Base-by-base conservation (phyloP, 2,888 invertebrate genomes). In the Trimorus sp. region DNA sequence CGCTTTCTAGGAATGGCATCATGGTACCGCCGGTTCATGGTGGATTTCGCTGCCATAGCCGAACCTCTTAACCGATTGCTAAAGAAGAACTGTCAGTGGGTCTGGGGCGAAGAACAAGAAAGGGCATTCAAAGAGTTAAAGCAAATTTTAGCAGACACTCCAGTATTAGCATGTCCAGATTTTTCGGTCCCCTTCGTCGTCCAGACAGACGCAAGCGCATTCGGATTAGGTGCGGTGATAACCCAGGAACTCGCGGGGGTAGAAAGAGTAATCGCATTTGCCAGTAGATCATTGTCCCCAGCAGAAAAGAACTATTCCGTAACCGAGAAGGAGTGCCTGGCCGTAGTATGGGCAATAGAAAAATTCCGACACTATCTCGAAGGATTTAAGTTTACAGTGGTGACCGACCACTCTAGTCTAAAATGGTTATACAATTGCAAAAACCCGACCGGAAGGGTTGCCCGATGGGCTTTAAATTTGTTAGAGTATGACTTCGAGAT, bases 1-100 rank as follows among this genome's bases (percentile, higher is more conserved):
- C 40, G 84, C 7, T 89, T 89, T 51, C 38, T 89, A 0, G 88
- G 89, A 7, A 65, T 65, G 65, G 51, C 51, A 3, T 63, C 63
- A n/a, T 63, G 49, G 63, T 63, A 63, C 51, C 36, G 63, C 1
- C 36, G 63, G 9, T 65, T 53, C 42, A 65, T 65, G 5, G n/a
- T 3, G 2, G 40, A 14, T 5, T 65, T 65, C 12, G 48, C 49
- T 14, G n/a, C 9, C 2, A 26, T 63, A 14, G 7, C 49, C 0
- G 63, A 42, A 14, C 63, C 49, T 4, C 15, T 63, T 4, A 7
- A 42, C 14, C 6, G 8, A 9, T 40, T 63, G 36, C 14, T 63
- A 11, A 49, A n/a, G 16, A 66, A 66, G 42, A 66, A 68, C 1
- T 56, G 56, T 54, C 53, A 42, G 1, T 68, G 56, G 68, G n/a